phyloP scores from a whole-genome alignment of 2,888 invertebrate species.

The Pachliopta kotzebuea region DNA sequence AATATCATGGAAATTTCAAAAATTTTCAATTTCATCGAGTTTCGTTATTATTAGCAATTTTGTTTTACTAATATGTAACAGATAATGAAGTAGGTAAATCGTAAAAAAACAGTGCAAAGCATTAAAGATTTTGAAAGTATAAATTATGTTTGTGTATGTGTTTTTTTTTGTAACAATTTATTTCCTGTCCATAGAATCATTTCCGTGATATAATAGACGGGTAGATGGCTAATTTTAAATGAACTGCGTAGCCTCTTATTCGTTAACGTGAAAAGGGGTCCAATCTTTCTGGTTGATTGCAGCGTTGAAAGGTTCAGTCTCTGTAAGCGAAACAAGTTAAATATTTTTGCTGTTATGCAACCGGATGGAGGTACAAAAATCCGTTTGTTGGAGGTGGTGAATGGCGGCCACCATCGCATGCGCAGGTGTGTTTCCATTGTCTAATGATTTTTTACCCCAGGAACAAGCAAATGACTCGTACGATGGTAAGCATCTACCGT shows the following conservation, averaged over 20 bases:
- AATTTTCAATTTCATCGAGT: no score
- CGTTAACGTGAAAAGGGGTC: conserved; percentile 19
- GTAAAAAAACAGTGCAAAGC: neutral
- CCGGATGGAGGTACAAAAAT: conserved; percentile 43
- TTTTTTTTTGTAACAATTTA: conserved; percentile 15
- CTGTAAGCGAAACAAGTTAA: conserved; percentile 49
- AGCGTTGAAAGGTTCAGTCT: conserved; percentile 39
- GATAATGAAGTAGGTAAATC: no score
- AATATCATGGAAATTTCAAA: no score
- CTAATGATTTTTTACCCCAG: neutral
- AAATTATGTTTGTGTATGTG: neutral
- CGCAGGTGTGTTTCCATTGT: conserved; percentile 45
- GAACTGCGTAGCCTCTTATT: conserved; percentile 18
- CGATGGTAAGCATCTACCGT: neutral
- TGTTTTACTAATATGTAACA: no score
- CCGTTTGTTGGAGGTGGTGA: conserved; percentile 55
- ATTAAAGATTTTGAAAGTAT: conserved; percentile 11
- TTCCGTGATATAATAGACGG: conserved; percentile 24
- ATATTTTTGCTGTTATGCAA: conserved; percentile 64
- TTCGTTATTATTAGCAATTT: no score
- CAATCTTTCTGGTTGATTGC: conserved; percentile 30
- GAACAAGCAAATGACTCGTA: neutral
- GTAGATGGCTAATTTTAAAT: conserved; percentile 17
- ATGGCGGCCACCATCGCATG: conserved; percentile 57
- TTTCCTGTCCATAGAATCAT: conserved; percentile 20